Evolutionary conservation across 2,888 invertebrate genomes (phyloP).

Genomic region (Diabrotica balteata): DNA sequence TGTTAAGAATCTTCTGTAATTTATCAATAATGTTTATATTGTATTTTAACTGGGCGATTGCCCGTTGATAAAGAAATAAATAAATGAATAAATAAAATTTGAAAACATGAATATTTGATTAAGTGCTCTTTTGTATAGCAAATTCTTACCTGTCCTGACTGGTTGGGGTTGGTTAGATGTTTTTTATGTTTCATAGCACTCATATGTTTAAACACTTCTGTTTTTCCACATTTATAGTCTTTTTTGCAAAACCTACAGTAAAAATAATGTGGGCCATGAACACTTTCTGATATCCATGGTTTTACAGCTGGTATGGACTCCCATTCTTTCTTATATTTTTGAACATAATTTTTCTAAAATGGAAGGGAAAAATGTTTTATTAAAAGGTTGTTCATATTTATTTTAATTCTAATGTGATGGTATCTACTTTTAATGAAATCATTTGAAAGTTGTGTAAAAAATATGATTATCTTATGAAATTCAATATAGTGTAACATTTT

Average conservation of each 20-base stretch:
- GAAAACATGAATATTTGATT: too few relatives aligned
- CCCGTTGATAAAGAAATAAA: too few relatives aligned
- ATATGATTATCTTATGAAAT: too few relatives aligned
- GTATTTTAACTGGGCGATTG: too few relatives aligned
- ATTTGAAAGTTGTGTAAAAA: too few relatives aligned
- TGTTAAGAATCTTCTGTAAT: too few relatives aligned
- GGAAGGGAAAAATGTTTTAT: background rate
- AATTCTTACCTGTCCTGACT: slow-evolving; percentile 42
- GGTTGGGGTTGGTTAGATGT: slow-evolving; percentile 43
- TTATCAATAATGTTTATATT: too few relatives aligned
- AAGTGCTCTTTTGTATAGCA: too few relatives aligned
- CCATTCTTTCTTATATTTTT: slow-evolving; percentile 58
- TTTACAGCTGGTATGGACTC: slow-evolving; percentile 55
- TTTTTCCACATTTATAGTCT: slow-evolving; percentile 56
- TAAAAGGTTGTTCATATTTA: background rate
- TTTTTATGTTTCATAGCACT: slow-evolving; percentile 53
- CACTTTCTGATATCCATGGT: slow-evolving; percentile 56
- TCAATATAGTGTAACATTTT: too few relatives aligned
- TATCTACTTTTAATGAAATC: too few relatives aligned
- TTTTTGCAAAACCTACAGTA: slow-evolving; percentile 58
- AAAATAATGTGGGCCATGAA: slow-evolving; percentile 55
- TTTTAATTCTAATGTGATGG: too few relatives aligned
- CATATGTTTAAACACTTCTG: slow-evolving; percentile 57
- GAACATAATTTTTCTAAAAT: slow-evolving; percentile 48
- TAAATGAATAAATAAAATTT: too few relatives aligned